A percentile compares a stretch with the other conserved stretches of the same genome.
These are phyloP conservation scores for Branchellion lobata DNA, from an alignment of 2,888 invertebrate genomes.

Conservation along the genomic window DNA sequence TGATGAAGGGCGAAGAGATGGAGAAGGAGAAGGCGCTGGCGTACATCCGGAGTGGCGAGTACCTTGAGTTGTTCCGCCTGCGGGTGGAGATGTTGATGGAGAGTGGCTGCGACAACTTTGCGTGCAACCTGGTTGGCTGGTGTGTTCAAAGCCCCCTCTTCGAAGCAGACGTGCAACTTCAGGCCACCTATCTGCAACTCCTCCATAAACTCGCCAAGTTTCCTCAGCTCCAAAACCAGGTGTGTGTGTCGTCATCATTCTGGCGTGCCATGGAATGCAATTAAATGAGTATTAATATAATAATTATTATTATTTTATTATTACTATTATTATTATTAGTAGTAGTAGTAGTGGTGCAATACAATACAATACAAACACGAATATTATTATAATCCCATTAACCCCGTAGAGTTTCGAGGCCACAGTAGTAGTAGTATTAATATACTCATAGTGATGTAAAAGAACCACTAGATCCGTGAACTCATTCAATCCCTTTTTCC, in stretches of 20 bases:
- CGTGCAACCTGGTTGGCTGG: slow-evolving; percentile 59
- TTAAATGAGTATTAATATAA: neutral
- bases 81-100: slow-evolving; percentile 60
- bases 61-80: slow-evolving; percentile 53
- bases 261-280: neutral
- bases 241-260: slow-evolving; percentile 8
- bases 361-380: no score
- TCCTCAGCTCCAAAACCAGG: slow-evolving; percentile 57
- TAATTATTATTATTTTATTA: neutral
- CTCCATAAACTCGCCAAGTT: slow-evolving; percentile 56
- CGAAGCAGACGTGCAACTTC: slow-evolving; percentile 55
- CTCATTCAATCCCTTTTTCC: no score
- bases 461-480: no score
- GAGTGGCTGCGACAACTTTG: slow-evolving; percentile 60
- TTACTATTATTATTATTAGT: no score
- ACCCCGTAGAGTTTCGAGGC: no score
- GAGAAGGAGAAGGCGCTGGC: slow-evolving; percentile 52
- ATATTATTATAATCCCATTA: no score
- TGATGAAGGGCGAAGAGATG: slow-evolving; percentile 55
- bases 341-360: no score
- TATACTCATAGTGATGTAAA: no score
- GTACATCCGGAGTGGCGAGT: slow-evolving; percentile 51
- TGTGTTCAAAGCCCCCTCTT: slow-evolving; percentile 56
- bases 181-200: slow-evolving; percentile 56
- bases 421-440: no score